Base-by-base conservation (phyloP, 2,888 invertebrate genomes). In the Plemyria rubiginata region DNA sequence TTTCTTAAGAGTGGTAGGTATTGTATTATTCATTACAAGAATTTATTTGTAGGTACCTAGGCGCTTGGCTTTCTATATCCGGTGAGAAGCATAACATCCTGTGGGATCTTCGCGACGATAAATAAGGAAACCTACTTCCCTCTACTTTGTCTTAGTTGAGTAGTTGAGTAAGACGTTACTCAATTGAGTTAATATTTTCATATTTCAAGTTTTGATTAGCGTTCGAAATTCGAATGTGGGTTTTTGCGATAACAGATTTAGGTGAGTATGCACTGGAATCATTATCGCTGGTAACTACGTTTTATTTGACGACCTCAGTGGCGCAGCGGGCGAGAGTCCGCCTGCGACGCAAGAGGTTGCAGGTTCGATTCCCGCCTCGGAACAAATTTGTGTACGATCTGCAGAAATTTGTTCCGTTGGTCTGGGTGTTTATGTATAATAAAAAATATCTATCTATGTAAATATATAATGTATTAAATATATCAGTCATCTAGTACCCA, bases 41-140 rank as follows among this genome's bases (percentile, higher is more conserved):
- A 84, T 84, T 85, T 85, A 85, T 87, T 73, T 76, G 73, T 73
- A 79, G 77, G 79, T 80, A n/a, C n/a, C n/a, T 32, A 80, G 80
- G 77, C 78, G 82, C 84, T 88, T 86, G 85, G 86, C 88, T 88
- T 87, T 89, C 86, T 85, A 88, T 89, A 88, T 88, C 85, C 87
- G 78, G 74, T 76, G 76, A 79, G 82, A 78, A 71, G 71, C 68
- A 62, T 75, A 77, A 32, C 32, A 32, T 85, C 88, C 85, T 82
- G 70, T 70, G 80, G 81, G 81, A 87, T 82, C 81, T 83, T 72
- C 69, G 71, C 71, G 68, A 72, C 80, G 79, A 85, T 86, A 86
- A 88, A 88, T 85, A 85, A 85, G 81, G 80, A 81, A 85, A 85
- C 80, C 83, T 78, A 77, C 78, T 84, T 81, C 79, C 72, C 73